phyloP scores from a whole-genome alignment of 2,888 invertebrate genomes.

The Aporophyla lueneburgensis region DNA sequence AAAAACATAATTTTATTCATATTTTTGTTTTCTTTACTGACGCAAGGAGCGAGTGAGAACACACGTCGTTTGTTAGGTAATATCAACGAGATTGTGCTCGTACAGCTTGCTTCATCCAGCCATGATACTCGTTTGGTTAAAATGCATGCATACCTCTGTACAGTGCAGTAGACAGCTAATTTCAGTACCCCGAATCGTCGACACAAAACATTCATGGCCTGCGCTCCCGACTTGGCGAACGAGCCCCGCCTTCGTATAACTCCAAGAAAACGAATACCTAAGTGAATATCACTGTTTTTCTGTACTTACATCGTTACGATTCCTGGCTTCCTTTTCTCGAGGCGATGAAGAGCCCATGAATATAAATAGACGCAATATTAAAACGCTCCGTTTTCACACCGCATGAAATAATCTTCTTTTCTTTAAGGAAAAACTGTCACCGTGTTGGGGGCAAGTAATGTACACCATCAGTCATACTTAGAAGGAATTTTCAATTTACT shows the following conservation, averaged over 20 bases:
- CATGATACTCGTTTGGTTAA: constrained; percentile 64
- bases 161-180: constrained; percentile 62
- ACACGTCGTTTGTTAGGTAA: constrained; percentile 54
- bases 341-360: constrained; percentile 84
- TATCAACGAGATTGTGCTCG: constrained; percentile 53
- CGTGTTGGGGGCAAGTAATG: constrained; percentile 86
- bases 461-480: constrained; percentile 90
- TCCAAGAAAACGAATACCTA: constrained; percentile 79
- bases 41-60: constrained; percentile 24
- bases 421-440: constrained; percentile 86
- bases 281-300: constrained; percentile 86
- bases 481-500: constrained; percentile 89
- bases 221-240: constrained; percentile 42
- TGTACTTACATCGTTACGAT: constrained; percentile 82
- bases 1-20: constrained; percentile 57
- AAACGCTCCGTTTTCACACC: constrained; percentile 83
- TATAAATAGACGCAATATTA: constrained; percentile 89
- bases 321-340: constrained; percentile 78
- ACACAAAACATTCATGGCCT: constrained; percentile 64
- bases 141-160: constrained; percentile 56
- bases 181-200: constrained; percentile 62
- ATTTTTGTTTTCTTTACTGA: constrained; percentile 56
- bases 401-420: constrained; percentile 88
- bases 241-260: constrained; percentile 64
- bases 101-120: constrained; percentile 39